phyloP scores from a whole-genome alignment of 2,797 vertebrate genomes.

The Melanogrammus aeglefinus region DNA sequence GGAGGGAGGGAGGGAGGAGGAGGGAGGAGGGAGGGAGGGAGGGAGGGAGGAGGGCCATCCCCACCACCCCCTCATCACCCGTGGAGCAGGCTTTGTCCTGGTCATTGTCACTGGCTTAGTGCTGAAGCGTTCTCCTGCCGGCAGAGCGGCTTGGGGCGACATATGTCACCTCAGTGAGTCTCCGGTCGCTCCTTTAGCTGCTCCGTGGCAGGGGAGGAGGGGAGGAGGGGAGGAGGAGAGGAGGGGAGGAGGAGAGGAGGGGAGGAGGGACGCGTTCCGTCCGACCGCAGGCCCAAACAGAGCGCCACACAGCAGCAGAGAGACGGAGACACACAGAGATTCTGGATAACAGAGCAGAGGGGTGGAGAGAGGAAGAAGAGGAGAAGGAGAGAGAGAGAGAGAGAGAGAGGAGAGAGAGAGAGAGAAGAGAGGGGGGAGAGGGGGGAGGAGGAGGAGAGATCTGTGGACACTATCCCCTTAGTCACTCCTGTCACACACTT shows the following conservation, averaged over 20 bases:
- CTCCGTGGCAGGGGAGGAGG: conserved; percentile 56
- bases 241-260: background rate
- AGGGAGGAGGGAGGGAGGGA: background rate
- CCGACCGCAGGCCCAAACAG: background rate
- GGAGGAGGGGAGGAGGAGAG: conserved; percentile 53
- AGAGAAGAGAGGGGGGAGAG: background rate
- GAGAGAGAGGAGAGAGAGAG: background rate
- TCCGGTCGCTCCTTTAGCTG: conserved; percentile 60
- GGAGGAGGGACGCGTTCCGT: conserved; percentile 14
- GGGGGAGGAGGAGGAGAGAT: background rate
- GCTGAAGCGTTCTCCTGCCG: conserved; percentile 48
- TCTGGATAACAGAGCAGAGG: background rate
- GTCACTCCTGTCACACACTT: background rate
- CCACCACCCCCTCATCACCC: conserved; percentile 54
- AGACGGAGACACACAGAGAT: background rate
- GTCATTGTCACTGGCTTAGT: conserved; percentile 69
- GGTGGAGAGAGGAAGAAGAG: background rate
- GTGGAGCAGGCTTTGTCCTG: conserved; percentile 66
- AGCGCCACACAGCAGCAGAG: background rate
- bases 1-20: conserved; percentile 14
- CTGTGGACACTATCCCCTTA: background rate
- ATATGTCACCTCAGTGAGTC: conserved; percentile 74
- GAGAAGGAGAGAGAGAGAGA: background rate
- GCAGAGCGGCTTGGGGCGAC: conserved; percentile 73
- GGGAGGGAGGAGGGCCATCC: conserved; percentile 20